Conservation (phyloP, 2,113 vertebrate species). For the Prunella fulvescens region DNA sequence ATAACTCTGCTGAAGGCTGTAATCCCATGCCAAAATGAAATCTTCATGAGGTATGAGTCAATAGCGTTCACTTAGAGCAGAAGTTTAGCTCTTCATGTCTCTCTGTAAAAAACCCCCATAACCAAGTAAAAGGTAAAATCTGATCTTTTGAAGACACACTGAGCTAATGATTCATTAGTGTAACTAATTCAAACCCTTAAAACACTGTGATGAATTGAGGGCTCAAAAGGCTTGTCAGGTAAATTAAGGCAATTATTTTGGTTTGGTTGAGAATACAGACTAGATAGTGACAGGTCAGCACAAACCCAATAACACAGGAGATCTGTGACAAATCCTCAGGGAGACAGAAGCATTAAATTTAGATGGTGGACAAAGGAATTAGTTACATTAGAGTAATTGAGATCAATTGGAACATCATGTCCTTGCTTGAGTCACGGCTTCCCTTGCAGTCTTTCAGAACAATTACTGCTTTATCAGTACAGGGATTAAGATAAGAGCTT, state of each 20-base stretch:
- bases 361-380: constrained; percentile 67
- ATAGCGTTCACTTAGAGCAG: background rate
- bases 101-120: background rate
- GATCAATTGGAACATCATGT: constrained; percentile 56
- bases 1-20: background rate
- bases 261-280: background rate
- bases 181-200: background rate
- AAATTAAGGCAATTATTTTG: constrained; percentile 36
- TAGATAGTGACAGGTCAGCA: constrained; percentile 11
- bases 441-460: constrained; percentile 46
- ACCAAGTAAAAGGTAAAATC: background rate
- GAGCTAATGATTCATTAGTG: background rate
- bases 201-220: background rate
- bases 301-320: background rate
- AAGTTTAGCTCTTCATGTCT: background rate
- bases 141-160: background rate
- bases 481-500: constrained; percentile 58
- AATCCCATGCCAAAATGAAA: background rate
- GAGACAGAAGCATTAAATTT: constrained; percentile 60
- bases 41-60: background rate
- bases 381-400: constrained; percentile 68
- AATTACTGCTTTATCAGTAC: constrained; percentile 62
- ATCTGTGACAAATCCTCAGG: constrained; percentile 42
- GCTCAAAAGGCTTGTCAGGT: background rate
- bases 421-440: constrained; percentile 35